phyloP scores from a whole-genome alignment of 2,113 vertebrate species.

The Rhabdornis inornatus region DNA sequence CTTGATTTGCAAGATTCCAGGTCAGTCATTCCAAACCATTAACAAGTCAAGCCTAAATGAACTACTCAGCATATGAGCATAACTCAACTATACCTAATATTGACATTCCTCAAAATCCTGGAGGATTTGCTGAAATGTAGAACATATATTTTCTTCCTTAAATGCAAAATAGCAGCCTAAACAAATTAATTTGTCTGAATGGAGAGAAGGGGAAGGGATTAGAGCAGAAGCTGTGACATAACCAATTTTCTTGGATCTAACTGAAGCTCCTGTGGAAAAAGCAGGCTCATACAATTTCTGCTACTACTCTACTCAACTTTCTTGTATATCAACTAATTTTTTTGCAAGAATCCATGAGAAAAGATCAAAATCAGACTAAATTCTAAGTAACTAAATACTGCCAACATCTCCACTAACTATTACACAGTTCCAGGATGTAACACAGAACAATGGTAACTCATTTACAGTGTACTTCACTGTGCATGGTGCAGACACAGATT shows the following conservation, averaged over 20 bases:
- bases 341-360: conserved; percentile 5
- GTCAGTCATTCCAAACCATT: neutral
- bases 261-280: neutral
- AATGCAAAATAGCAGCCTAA: neutral
- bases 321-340: neutral
- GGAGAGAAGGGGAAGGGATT: neutral
- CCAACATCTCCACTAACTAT: neutral
- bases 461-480: neutral
- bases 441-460: conserved; percentile 20
- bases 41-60: neutral
- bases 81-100: neutral
- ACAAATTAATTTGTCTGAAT: conserved; percentile 14
- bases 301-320: neutral
- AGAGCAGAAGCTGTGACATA: neutral
- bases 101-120: neutral
- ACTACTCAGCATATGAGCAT: neutral
- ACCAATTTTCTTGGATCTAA: neutral
- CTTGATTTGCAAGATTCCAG: neutral
- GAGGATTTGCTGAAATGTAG: neutral
- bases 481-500: conserved; percentile 31
- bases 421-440: neutral
- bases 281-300: neutral
- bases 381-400: conserved; percentile 4
- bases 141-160: neutral
- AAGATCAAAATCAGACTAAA: conserved; percentile 29